These are phyloP conservation scores for Trachelus iudaicus DNA, from an alignment of 2,888 invertebrate genomes.

Conservation along the genomic window DNA sequence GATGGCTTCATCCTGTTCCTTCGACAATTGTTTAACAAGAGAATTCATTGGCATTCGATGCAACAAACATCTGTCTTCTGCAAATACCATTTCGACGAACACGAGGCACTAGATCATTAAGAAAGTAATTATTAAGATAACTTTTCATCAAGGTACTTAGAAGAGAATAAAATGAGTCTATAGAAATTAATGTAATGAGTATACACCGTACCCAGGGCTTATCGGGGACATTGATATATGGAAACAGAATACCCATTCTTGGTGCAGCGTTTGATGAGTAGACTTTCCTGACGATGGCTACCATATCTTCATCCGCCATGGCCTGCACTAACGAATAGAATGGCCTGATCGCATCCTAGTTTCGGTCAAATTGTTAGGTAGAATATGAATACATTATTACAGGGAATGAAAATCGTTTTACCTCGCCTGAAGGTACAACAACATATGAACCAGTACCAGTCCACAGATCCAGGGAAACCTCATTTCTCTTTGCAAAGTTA, in stretches of 20 bases:
- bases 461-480: background rate
- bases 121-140: background rate
- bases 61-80: slow-evolving; percentile 27
- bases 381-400: background rate
- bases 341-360: slow-evolving; percentile 26
- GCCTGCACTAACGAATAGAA: slow-evolving; percentile 44
- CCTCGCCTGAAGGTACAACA: background rate
- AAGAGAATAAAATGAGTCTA: background rate
- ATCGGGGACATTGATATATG: slow-evolving; percentile 31
- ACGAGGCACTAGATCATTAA: slow-evolving; percentile 26
- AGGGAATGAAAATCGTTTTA: background rate
- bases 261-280: slow-evolving; percentile 22
- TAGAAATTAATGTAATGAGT: slow-evolving; percentile 1
- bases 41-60: slow-evolving; percentile 21
- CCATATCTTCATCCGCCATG: slow-evolving; percentile 32
- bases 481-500: background rate
- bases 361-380: background rate
- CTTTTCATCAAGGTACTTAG: background rate
- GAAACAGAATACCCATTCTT: slow-evolving; percentile 42
- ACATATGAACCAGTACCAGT: background rate
- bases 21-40: slow-evolving; percentile 15
- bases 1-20: slow-evolving; percentile 23
- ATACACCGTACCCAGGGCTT: slow-evolving; percentile 39
- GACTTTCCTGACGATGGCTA: slow-evolving; percentile 44
- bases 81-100: slow-evolving; percentile 26